Base-by-base conservation (phyloP, 2,888 invertebrate genomes). In the Thereva unica region DNA sequence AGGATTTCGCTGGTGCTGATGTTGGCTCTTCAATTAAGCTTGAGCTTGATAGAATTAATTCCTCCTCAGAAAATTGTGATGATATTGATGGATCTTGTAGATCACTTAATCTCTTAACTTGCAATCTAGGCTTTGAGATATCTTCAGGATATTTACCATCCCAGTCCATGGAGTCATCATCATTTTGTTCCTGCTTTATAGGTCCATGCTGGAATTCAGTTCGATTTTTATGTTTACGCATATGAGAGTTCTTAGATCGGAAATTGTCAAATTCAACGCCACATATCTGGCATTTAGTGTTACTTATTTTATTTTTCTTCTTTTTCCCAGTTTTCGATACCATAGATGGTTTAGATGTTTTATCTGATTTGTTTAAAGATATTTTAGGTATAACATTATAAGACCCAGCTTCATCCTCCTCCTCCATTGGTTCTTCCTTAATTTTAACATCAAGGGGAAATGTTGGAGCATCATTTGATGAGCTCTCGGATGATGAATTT, bases 191-290 rank as follows among this genome's bases (percentile, higher is more conserved):
- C 10, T 50, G 49, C n/a, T 61, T 61, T 38, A 61, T 50, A 12
- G 50, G 50, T 12, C 35, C 50, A 23, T 7, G 34, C 5, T 50
- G 23, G n/a, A 23, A 8, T 53, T 34, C 34, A n/a, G 34, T 37
- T 7, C 53, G 52, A 34, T 64, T 64, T 42, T 76, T 76, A 54
- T 76, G 76, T 10, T 72, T 73, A 4, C 76, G 73, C 76, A 76
- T 76, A 53, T 77, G 76, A 3, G 76, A 75, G 66, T 77, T 77
- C n/a, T 74, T 73, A 5, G 75, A 75, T 40, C 74, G 72, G 40
- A 74, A 72, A 56, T 75, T 76, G 12, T 74, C 71, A 68, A 76
- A 77, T 4, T 71, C 70, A 67, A 73, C 73, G 7, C 68, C 55
- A 45, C 76, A 77, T 65, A 76, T 73, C 47, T 71, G 71, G 59